Conservation (phyloP, 1,140 invertebrate species). For the Papilio glaucus region DNA sequence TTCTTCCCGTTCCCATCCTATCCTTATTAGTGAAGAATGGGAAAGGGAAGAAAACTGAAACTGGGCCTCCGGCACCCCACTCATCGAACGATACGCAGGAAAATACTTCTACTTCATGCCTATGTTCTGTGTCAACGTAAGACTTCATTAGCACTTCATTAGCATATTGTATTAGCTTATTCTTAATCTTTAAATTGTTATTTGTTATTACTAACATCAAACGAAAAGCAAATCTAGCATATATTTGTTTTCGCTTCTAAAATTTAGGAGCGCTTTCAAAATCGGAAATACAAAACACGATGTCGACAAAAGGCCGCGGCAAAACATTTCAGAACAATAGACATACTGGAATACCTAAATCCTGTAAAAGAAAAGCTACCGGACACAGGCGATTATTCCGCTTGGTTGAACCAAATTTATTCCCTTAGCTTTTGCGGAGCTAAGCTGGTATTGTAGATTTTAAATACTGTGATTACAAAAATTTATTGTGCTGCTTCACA, state of each 20-base stretch:
- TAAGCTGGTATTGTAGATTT: too few relatives aligned
- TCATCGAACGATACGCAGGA: too few relatives aligned
- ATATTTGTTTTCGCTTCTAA: background rate
- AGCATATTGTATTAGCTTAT: too few relatives aligned
- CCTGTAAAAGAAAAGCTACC: slow-evolving; percentile 39
- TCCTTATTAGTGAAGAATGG: too few relatives aligned
- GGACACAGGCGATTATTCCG: slow-evolving; percentile 33
- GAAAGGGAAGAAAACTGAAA: too few relatives aligned
- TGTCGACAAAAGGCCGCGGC: slow-evolving; percentile 26
- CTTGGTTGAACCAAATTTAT: slow-evolving; percentile 46
- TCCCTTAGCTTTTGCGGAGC: background rate
- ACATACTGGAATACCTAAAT: slow-evolving; percentile 40
- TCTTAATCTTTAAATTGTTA: too few relatives aligned
- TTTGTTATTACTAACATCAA: background rate
- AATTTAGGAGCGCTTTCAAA: background rate
- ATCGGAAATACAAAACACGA: slow-evolving; percentile 11
- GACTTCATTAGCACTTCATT: too few relatives aligned
- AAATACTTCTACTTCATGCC: too few relatives aligned
- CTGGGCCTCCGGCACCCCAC: too few relatives aligned
- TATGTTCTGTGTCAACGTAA: too few relatives aligned
- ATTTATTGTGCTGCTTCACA: too few relatives aligned
- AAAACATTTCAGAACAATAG: slow-evolving; percentile 43
- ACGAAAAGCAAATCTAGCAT: background rate
- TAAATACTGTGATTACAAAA: background rate
- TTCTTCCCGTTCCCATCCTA: too few relatives aligned